Conservation (phyloP, 2,113 vertebrate genomes). For the Sula dactylatra region DNA sequence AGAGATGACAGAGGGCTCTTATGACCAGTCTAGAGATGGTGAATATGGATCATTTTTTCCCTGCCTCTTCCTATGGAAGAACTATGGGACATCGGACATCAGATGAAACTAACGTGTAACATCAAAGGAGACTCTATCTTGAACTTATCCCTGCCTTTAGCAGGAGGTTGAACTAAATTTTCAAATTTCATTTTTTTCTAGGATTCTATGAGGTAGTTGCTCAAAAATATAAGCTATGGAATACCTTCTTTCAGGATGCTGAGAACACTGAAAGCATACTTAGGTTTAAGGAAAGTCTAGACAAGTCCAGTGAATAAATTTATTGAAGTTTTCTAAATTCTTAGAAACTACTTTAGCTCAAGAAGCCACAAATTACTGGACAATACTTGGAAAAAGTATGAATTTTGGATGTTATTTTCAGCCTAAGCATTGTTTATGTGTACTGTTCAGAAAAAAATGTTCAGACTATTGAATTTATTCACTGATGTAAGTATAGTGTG, state of each 20-base stretch:
- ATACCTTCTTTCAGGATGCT: not conserved
- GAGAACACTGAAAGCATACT: not conserved
- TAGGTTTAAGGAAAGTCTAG: not conserved
- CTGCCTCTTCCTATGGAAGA: not conserved
- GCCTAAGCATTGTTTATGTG: not conserved
- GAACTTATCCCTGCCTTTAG: not conserved
- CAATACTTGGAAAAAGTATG: not conserved
- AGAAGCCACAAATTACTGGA: not conserved
- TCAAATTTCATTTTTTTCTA: not conserved
- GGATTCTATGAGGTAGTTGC: not conserved
- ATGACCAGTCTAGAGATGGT: not conserved
- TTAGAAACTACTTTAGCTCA: not conserved
- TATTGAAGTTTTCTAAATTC: not conserved
- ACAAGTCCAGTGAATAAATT: not conserved
- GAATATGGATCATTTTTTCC: not conserved
- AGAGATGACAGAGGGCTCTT: not conserved
- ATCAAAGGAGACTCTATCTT: not conserved
- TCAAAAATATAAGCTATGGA: not conserved
- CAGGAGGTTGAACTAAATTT: not conserved
- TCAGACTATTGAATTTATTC: not conserved
- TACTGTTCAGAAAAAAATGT: not conserved
- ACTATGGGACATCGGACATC: not conserved
- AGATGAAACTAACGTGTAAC: not conserved
- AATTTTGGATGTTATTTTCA: not conserved
- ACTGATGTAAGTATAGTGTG: not conserved